These are phyloP conservation scores for Acanthaster planci DNA, from an alignment of 35 echinoderm and acorn worm species.

Conservation along the genomic window DNA sequence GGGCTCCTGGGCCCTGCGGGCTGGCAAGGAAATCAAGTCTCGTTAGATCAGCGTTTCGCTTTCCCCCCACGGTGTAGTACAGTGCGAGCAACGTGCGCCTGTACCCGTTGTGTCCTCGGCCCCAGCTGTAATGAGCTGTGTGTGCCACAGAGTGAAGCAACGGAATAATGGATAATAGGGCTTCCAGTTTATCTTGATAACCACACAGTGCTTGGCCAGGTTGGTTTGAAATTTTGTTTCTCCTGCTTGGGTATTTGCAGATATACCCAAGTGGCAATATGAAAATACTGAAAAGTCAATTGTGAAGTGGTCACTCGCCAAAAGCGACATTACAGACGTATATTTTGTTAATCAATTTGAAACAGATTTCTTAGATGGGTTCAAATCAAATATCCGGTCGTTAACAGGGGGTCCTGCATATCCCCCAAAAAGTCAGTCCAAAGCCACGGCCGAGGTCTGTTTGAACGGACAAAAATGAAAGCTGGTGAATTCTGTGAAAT, in stretches of 20 bases:
- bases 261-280: too few species aligned
- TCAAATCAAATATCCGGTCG: too few species aligned
- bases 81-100: background rate
- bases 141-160: slow-evolving; percentile 12
- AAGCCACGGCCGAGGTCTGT: too few species aligned
- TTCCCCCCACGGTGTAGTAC: background rate
- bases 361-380: too few species aligned
- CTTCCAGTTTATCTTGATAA: slow-evolving; percentile 4
- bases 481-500: background rate
- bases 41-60: slow-evolving; percentile 19
- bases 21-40: slow-evolving; percentile 12
- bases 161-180: slow-evolving; percentile 21
- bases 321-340: too few species aligned
- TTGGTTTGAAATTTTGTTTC: background rate
- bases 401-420: too few species aligned
- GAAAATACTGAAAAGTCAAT: too few species aligned
- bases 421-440: too few species aligned
- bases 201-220: background rate
- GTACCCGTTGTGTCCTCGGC: background rate
- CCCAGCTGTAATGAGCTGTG: slow-evolving; percentile 7
- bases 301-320: too few species aligned
- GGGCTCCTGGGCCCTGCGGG: background rate
- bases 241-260: too few species aligned
- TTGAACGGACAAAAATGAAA: too few species aligned
- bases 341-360: too few species aligned